phyloP scores from a whole-genome alignment of 2,113 vertebrate genomes.

The Oreochromis aureus region DNA sequence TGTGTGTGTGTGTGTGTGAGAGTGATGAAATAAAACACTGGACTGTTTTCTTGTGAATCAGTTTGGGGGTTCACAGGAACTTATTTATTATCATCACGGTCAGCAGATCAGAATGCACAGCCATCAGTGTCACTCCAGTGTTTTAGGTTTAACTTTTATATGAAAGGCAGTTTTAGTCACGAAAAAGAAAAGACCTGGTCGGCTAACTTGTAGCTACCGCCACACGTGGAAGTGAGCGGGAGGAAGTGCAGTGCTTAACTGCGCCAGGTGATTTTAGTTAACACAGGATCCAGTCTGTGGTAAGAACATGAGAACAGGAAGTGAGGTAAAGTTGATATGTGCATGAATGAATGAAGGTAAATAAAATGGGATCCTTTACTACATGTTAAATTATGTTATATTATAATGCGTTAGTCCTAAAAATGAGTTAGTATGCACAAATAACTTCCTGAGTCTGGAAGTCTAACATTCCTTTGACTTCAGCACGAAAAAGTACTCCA shows the following conservation, averaged over 20 bases:
- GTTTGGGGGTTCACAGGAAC: not conserved
- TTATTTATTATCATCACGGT: not conserved
- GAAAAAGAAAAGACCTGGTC: not conserved
- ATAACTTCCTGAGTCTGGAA: not conserved
- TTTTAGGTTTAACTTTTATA: not conserved
- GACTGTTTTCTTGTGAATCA: not conserved
- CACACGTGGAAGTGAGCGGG: not conserved
- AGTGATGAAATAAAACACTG: not conserved
- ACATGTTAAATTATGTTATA: not conserved
- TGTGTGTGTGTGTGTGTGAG: too few relatives aligned
- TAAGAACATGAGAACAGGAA: not conserved
- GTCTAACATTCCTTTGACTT: not conserved
- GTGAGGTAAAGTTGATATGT: not conserved
- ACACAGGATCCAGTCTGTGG: not conserved
- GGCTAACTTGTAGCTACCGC: not conserved
- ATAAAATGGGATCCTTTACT: not conserved
- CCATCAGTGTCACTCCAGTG: not conserved
- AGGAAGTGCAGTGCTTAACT: not conserved
- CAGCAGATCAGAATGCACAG: not conserved
- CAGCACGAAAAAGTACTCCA: not conserved
- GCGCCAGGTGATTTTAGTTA: not conserved
- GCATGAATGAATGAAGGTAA: not conserved
- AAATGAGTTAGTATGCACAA: not conserved
- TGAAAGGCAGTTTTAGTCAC: not conserved
- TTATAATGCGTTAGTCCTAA: not conserved